Base-by-base conservation (phyloP, 2,888 invertebrate genomes). In the Drosophila percnosoma region DNA sequence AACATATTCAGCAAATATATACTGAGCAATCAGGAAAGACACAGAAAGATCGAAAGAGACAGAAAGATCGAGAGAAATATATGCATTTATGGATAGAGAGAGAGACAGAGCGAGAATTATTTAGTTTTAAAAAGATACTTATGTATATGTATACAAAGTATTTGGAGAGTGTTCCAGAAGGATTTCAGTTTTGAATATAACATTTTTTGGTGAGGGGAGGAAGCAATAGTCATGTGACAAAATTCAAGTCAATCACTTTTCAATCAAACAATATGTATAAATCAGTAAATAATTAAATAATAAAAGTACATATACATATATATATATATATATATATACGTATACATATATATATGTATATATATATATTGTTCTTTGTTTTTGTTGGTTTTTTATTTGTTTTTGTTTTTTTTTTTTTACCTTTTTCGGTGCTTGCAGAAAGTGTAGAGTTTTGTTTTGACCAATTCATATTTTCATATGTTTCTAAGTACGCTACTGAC, bases 391-490 rank as follows among this genome's bases (percentile, higher is more conserved):
- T 51, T 58, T 34, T 67, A 42, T 29, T 29, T 29, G 7, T 29
- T 29, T 29, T 29, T 40, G 24, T 49, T 48, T 61, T 42, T 49
- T 49, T 54, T 48, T 49, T 85, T 91, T 91, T 90, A 92, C 91
- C 92, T 91, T 91, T 84, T 89, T 90, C 87, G 91, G 90, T 92
- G 92, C 91, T 90, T 90, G 88, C 91, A 89, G 91, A 91, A 88
- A 91, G 86, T 92, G 91, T 91, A 83, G 88, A 89, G 83, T 89
- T 90, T 89, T 82, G 67, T 75, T 83, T 91, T 88, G 90, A 83
- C 88, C 88, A 90, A 83, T 83, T 33, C 33, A 33, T 78, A 63
- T 82, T 75, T 66, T 53, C 69, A 51, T 29, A 42, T 33, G 51
- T 60, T 24, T 58, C 80, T 60, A 79, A 54, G 33, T 59, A 69